Evolutionary conservation across 2,888 invertebrate species (phyloP).

Genomic region (Pristionchus mayeri): DNA sequence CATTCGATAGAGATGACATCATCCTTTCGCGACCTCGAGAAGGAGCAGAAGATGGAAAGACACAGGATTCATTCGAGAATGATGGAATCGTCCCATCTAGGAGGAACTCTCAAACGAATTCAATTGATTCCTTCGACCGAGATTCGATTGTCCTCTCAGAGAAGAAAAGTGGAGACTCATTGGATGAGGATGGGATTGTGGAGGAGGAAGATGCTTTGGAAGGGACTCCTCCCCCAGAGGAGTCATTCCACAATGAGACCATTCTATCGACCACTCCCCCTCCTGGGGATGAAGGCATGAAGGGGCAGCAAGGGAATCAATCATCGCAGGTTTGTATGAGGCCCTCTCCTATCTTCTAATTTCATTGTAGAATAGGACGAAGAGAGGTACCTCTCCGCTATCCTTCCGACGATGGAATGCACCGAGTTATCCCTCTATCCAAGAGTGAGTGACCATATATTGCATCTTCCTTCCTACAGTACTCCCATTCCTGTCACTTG

Average conservation of each 20-base stretch:
- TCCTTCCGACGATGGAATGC: constrained; percentile 48
- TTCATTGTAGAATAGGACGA: neutral
- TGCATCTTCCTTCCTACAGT: too few relatives aligned
- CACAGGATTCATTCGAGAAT: constrained; percentile 46
- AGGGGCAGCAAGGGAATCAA: neutral
- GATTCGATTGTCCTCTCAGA: neutral
- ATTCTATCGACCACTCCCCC: constrained; percentile 50
- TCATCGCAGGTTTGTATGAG: neutral
- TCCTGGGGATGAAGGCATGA: neutral
- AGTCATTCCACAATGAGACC: constrained; percentile 36
- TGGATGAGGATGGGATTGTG: neutral
- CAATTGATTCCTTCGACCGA: constrained; percentile 26
- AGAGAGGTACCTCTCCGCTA: neutral
- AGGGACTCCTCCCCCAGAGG: constrained; percentile 31
- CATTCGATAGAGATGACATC: constrained; percentile 45
- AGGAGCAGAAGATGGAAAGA: neutral
- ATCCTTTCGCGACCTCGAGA: neutral
- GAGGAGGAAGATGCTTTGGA: neutral
- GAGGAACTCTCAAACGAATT: neutral
- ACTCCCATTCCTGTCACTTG: too few relatives aligned
- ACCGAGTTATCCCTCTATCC: neutral
- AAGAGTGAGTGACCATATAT: constrained; percentile 15
- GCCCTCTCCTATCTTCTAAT: neutral
- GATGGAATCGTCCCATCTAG: neutral
- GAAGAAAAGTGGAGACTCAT: constrained; percentile 24